phyloP scores from a whole-genome alignment of 2,797 vertebrate species.

The Pangasius macronema region DNA sequence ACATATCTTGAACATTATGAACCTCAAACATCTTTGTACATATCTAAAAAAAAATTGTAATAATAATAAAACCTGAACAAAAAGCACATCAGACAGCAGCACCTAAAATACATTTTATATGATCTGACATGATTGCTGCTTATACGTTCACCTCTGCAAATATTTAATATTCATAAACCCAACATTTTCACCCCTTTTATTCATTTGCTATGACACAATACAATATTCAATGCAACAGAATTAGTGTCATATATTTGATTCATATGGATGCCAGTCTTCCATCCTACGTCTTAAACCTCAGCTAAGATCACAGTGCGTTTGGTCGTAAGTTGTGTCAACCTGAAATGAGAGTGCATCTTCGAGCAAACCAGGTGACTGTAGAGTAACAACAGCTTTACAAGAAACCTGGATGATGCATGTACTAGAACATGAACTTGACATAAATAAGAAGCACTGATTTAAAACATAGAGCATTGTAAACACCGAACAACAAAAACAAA shows the following conservation, averaged over 20 bases:
- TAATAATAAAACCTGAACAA: constrained; percentile 30
- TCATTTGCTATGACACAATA: neutral
- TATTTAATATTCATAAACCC: neutral
- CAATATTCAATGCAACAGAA: neutral
- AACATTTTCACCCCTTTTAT: neutral
- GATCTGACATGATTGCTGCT: neutral
- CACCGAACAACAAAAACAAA: constrained; percentile 55
- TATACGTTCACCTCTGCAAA: neutral
- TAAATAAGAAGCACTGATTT: constrained; percentile 64
- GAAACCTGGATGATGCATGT: constrained; percentile 35
- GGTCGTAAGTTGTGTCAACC: constrained; percentile 28
- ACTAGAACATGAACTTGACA: constrained; percentile 39
- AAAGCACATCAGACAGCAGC: constrained; percentile 44
- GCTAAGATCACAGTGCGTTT: constrained; percentile 37
- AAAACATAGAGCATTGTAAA: constrained; percentile 56
- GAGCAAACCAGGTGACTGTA: constrained; percentile 30
- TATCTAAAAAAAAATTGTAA: neutral
- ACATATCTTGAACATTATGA: constrained; percentile 46
- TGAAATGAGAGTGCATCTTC: constrained; percentile 29
- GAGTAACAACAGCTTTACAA: constrained; percentile 17
- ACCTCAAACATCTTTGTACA: constrained; percentile 36
- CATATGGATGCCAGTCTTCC: neutral
- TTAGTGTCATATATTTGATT: constrained; percentile 22
- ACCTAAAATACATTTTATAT: constrained; percentile 8
- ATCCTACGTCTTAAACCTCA: constrained; percentile 9